A percentile compares a stretch with the other conserved stretches of the same genome.
phyloP scores from a whole-genome alignment of 2,797 vertebrate genomes.

The Phrynocephalus guinanensis region DNA sequence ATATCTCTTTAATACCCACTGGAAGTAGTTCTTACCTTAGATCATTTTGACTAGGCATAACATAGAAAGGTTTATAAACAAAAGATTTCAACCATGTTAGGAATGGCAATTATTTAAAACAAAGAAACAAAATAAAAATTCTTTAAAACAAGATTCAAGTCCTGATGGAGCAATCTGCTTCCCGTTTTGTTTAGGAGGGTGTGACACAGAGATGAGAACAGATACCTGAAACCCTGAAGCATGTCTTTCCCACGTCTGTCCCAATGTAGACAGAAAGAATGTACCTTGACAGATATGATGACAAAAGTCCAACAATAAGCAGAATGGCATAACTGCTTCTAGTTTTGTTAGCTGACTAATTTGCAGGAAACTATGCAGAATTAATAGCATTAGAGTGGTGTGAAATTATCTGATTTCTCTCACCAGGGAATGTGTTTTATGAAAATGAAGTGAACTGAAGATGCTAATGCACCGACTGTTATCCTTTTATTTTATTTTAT shows the following conservation, averaged over 20 bases:
- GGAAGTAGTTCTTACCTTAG: no score
- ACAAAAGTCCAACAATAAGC: neutral
- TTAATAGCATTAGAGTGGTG: neutral
- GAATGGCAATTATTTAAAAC: no score
- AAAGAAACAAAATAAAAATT: no score
- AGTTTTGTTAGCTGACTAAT: neutral
- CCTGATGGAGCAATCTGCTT: neutral
- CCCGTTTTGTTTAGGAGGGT: neutral
- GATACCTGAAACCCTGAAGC: no score
- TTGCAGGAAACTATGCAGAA: neutral
- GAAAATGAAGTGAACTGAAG: neutral
- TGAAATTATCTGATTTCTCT: constrained; percentile 12
- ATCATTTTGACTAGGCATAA: no score
- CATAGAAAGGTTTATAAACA: no score
- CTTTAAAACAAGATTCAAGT: no score
- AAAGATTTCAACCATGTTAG: no score
- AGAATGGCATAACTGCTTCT: neutral
- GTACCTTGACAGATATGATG: neutral
- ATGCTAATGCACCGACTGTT: neutral
- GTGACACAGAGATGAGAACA: no score
- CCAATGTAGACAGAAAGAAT: neutral
- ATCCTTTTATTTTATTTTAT: neutral
- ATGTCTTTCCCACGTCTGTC: neutral
- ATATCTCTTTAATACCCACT: no score
- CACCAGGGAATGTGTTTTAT: neutral